Percentiles rank a stretch among this genome's conserved stretches.
Conservation (phyloP, 2,797 vertebrate genomes). For the Myotis findleyi region DNA sequence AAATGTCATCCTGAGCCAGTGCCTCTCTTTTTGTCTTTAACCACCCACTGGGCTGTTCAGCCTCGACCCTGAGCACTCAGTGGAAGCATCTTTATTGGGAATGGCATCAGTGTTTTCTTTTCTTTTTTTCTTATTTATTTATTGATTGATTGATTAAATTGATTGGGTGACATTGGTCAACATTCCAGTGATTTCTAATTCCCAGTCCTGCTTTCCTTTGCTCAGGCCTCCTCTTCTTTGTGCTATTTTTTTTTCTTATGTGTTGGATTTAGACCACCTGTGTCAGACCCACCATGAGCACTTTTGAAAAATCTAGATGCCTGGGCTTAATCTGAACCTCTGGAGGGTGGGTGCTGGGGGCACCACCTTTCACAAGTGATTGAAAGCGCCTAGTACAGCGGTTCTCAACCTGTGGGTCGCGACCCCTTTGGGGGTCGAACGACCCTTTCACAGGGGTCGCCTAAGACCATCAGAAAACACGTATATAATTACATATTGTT, state of each 20-base stretch:
- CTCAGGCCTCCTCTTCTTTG: not conserved
- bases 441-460: no score
- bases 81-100: constrained; percentile 1
- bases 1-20: constrained; percentile 4
- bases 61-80: not conserved
- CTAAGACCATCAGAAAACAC: no score
- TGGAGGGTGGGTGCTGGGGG: not conserved
- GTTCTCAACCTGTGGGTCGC: no score
- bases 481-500: no score
- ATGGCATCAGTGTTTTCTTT: not conserved
- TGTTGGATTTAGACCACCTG: not conserved
- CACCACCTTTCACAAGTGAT: not conserved
- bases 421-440: no score
- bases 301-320: not conserved
- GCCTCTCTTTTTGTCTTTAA: not conserved
- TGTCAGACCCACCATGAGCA: not conserved
- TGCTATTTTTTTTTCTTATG: not conserved
- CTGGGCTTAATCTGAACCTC: not conserved
- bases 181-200: not conserved
- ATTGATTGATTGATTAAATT: no score
- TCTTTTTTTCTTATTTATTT: no score
- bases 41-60: not conserved
- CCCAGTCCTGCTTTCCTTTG: not conserved
- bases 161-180: no score
- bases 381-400: no score